Base-by-base conservation (phyloP, 2,888 invertebrate genomes). In the Saturnia pavonia region DNA sequence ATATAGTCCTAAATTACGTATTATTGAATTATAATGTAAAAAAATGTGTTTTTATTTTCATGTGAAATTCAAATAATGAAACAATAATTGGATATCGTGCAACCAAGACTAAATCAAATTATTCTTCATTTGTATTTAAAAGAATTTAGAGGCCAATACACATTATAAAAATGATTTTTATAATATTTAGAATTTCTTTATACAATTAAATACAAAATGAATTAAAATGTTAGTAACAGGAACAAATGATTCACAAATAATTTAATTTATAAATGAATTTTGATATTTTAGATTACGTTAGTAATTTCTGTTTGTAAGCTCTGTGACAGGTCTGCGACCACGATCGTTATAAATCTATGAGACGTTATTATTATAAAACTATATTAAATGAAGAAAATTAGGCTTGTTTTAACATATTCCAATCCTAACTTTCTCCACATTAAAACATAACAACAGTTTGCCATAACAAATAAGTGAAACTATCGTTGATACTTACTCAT, bases 391-490 rank as follows among this genome's bases (percentile, higher is more conserved):
- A 19, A 1, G 19, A 16, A 51, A 51, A 19, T 12, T 19, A 19
- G 9, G 27, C 27, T 27, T 27, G 14, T 27, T 60, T 6, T 60
- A 77, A 77, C 73, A 77, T 76, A 76, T 80, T 82, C 72, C 77
- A 80, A 82, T 78, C 80, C 79, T 80, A 78, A 85, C 86, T 88
- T 88, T 87, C 86, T 82, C 87, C 73, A 70, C 71, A 74, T 74
- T 78, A 77, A 78, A 84, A 83, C 81, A 82, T 81, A 81, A 83
- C 80, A 78, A 74, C 71, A 73, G 78, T 74, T 71, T 74, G 73
- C 76, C 77, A 78, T 76, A 78, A 78, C 74, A 75, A 78, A 80
- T 75, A 76, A 78, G 74, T 76, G 78, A 76, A 78, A 76, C 74
- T 75, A 76, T 74, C 70, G 71, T 71, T 71, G 74, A 73, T 71